Base-by-base conservation (phyloP, 2,888 invertebrate species). In the Lymantria monacha region DNA sequence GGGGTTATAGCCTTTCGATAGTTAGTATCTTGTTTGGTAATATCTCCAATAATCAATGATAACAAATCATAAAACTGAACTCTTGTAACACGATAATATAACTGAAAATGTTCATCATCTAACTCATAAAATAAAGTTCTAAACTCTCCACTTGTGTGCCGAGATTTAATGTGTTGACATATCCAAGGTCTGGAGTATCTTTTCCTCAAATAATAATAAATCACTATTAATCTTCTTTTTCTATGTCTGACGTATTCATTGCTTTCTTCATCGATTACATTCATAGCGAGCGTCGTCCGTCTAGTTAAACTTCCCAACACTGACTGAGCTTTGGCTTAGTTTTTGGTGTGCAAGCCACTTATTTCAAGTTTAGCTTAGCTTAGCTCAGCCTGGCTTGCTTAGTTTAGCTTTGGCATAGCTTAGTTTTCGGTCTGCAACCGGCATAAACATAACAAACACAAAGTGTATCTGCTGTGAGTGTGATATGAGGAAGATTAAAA, bases 311-410 rank as follows among this genome's bases (percentile, higher is more conserved):
- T 51, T 41, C 51, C 49, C 54, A 56, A 56, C 53, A 55, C 61
- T 58, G 42, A 56, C 57, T 55, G 51, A 57, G 57, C 57, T 61
- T 59, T 61, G 44, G 57, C 57, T 59, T 59, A 61, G 54, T 46
- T 61, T 42, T 57, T 57, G 31, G 60, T 61, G 57, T 61, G 61
- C 55, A 55, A 51, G 53, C 45, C 15, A 55, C 44, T 38, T 57
- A 57, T 57, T 57, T 57, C 49, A 55, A 53, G 49, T 33, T 50
- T 59, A 45, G 47, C 51, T 48, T 48, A 48, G 49, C 52, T 22
- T 51, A 40, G 44, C 48, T 33, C 10, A 33, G 33, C 33, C 10
- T 52, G 30, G 30, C 47, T 30, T 49, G 38, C 13, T 38, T 38
- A 38, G 33, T 33, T 33, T 33, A 33, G 33, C 33, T 33, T 33